phyloP scores from a whole-genome alignment of 2,888 invertebrate genomes.

The Watsonalla binaria region DNA sequence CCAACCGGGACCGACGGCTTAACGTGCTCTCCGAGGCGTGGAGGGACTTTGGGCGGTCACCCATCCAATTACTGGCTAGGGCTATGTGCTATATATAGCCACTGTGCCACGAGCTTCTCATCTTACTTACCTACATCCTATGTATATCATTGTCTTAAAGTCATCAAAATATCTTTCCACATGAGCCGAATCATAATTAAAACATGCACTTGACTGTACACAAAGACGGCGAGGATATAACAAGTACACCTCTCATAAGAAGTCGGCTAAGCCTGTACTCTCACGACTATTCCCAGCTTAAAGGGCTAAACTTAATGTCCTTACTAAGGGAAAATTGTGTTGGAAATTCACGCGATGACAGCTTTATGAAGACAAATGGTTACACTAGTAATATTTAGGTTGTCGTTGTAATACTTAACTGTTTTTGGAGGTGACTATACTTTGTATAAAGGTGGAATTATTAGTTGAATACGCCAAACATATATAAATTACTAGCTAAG shows the following conservation, averaged over 20 bases:
- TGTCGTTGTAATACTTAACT: background rate
- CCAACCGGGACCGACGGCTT: too few relatives aligned
- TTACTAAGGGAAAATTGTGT: slow-evolving; percentile 13
- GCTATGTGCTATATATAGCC: too few relatives aligned
- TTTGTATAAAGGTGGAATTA: background rate
- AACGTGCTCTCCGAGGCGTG: too few relatives aligned
- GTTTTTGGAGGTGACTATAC: background rate
- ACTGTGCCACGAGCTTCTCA: too few relatives aligned
- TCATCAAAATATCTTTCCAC: too few relatives aligned
- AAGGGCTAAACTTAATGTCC: slow-evolving; percentile 10
- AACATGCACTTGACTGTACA: background rate
- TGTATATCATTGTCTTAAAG: too few relatives aligned
- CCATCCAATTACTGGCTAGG: too few relatives aligned
- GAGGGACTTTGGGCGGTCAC: too few relatives aligned
- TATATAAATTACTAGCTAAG: too few relatives aligned
- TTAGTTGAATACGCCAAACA: too few relatives aligned
- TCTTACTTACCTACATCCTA: too few relatives aligned
- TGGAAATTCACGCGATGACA: slow-evolving; percentile 16
- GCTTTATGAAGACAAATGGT: slow-evolving; percentile 18
- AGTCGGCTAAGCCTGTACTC: slow-evolving; percentile 17
- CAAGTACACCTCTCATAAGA: slow-evolving; percentile 15
- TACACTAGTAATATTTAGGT: slow-evolving; percentile 8
- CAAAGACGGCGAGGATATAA: slow-evolving; percentile 12
- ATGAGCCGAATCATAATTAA: background rate
- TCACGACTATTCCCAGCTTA: slow-evolving; percentile 15